Evolutionary conservation across 2,797 vertebrate species (phyloP).

Genomic region (Moxostoma hubbsi): DNA sequence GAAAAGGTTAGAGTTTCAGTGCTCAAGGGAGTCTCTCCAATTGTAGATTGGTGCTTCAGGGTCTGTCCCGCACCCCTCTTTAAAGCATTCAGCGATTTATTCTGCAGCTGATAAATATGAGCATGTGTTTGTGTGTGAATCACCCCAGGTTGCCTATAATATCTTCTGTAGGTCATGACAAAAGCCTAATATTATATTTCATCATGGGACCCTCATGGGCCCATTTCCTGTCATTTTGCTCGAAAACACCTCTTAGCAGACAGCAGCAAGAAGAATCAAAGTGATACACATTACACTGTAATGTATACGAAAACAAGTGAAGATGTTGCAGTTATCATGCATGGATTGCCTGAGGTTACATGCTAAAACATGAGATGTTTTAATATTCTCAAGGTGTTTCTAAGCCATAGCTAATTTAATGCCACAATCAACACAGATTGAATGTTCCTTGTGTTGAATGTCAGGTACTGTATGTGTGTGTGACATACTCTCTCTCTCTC

Average conservation of each 20-base stretch:
- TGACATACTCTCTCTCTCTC: conserved; percentile 38
- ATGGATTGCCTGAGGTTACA: background rate
- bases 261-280: conserved; percentile 31
- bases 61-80: conserved; percentile 4
- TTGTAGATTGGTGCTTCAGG: conserved; percentile 2
- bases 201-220: conserved; percentile 15
- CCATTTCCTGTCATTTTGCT: background rate
- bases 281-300: background rate
- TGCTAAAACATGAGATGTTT: too few relatives aligned
- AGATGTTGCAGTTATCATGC: background rate
- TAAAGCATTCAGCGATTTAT: conserved; percentile 15
- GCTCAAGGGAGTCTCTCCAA: conserved; percentile 25
- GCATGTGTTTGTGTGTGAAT: conserved; percentile 2
- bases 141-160: conserved; percentile 25
- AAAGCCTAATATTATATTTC: conserved; percentile 29
- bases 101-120: conserved; percentile 19
- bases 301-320: background rate
- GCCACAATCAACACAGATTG: conserved; percentile 50
- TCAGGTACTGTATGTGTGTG: conserved; percentile 16
- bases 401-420: conserved; percentile 19
- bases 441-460: conserved; percentile 26
- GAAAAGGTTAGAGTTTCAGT: conserved; percentile 45
- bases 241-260: conserved; percentile 8
- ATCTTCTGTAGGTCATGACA: conserved; percentile 20
- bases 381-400: conserved; percentile 24